Evolutionary conservation across 2,888 invertebrate species (phyloP).

Genomic region (Prionchulus punctatus): DNA sequence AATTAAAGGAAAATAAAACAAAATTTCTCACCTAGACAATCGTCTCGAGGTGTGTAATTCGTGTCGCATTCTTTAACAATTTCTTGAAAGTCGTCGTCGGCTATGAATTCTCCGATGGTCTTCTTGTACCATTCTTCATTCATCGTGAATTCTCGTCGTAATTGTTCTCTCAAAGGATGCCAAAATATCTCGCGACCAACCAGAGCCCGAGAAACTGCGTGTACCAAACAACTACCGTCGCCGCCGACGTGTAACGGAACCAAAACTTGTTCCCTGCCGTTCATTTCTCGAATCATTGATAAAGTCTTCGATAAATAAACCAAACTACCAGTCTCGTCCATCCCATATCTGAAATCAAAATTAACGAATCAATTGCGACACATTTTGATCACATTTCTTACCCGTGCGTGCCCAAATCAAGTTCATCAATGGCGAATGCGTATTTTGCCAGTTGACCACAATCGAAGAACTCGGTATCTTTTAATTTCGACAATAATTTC

Average conservation of each 20-base stretch:
- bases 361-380: not conserved
- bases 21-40: too few species aligned
- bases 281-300: not conserved
- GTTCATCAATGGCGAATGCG: not conserved
- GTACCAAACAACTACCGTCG: not conserved
- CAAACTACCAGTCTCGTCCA: not conserved
- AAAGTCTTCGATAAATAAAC: not conserved
- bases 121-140: not conserved
- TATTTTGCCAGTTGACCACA: too few species aligned
- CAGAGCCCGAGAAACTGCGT: not conserved
- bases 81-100: not conserved
- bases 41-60: too few species aligned
- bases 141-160: not conserved
- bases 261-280: not conserved
- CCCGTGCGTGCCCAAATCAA: not conserved
- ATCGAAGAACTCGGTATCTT: too few species aligned
- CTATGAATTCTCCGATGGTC: not conserved
- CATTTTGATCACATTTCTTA: not conserved
- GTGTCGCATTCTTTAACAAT: not conserved
- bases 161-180: not conserved
- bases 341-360: not conserved
- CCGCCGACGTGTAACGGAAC: not conserved
- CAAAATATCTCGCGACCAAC: not conserved
- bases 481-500: too few species aligned
- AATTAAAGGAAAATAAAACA: too few species aligned